phyloP scores from a whole-genome alignment of 1,140 invertebrate genomes.

The Mylabris phalerata region DNA sequence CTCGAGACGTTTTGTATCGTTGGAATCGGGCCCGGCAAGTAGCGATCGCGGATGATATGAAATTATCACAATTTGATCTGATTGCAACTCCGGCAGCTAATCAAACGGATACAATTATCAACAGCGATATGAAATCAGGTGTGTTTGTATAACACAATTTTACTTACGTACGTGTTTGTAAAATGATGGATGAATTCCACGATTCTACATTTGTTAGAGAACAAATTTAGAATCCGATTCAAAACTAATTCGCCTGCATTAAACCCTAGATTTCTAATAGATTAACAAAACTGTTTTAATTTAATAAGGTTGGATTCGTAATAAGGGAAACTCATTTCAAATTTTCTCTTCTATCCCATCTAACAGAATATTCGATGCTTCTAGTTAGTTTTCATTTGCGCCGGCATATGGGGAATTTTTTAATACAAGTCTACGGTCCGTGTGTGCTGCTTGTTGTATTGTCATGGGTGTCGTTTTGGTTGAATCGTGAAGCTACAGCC shows the following conservation, averaged over 20 bases:
- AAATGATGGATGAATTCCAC: not conserved
- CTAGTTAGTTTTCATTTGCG: slow-evolving; percentile 77
- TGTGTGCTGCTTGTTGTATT: slow-evolving; percentile 79
- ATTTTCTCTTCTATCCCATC: slow-evolving; percentile 23
- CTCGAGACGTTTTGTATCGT: slow-evolving; percentile 70
- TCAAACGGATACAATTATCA: slow-evolving; percentile 51
- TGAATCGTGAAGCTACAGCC: slow-evolving; percentile 82
- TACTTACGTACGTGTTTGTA: too few species aligned
- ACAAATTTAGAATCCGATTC: too few species aligned
- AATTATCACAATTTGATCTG: slow-evolving; percentile 78
- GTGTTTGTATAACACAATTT: not conserved
- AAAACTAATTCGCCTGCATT: not conserved
- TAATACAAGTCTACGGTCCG: slow-evolving; percentile 84
- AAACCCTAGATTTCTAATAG: too few species aligned
- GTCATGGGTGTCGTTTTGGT: slow-evolving; percentile 88
- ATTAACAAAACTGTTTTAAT: too few species aligned
- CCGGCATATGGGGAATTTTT: slow-evolving; percentile 79
- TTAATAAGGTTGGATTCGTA: too few species aligned
- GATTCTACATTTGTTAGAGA: not conserved
- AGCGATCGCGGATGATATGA: slow-evolving; percentile 76
- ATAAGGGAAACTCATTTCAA: too few species aligned
- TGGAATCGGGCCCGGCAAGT: slow-evolving; percentile 74
- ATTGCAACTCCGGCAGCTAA: slow-evolving; percentile 70
- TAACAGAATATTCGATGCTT: slow-evolving; percentile 70
- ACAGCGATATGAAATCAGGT: slow-evolving; percentile 29